Base-by-base conservation (phyloP, 1,140 invertebrate species). In the Scylla paramamosain region DNA sequence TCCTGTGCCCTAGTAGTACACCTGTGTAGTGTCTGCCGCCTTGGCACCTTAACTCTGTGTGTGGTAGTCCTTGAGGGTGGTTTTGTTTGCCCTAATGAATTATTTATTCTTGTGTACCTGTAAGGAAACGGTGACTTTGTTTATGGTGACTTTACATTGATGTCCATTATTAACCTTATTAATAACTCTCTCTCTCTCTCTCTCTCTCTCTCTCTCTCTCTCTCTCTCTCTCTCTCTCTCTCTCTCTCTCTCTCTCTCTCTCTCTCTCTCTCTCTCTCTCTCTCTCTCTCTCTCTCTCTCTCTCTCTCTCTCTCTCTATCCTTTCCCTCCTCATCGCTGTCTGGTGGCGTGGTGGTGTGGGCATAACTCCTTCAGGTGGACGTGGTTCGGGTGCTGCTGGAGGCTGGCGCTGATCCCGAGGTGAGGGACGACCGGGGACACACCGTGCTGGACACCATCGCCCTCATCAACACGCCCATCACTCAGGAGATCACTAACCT, bases 381-480 rank as follows among this genome's bases (percentile, higher is more conserved):
- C 96, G 99, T 99, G 45, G 99, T 99, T 6, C 97, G 98, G 91
- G 97, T 98, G 0, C 97, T 99, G 25, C 97, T 99, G 7, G 98
- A 98, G 83, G 97, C 98, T 92, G 99, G 99, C 7, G 98, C 99
- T 32, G 98, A 99, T 97, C 97, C 99, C 20, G 97, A 98, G 93
- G 98, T 98, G 83, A 97, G 98, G 16, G 98, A 99, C 96, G 97
- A 97, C 25, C 97, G 98, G 93, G 98, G 98, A 95, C 98, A 98
- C 97, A 99, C 99, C 14, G 99, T 99, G 2, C 97, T 99, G 88
- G 98, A 99, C 96, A 97, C 99, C 52, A 97, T 99, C 0, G 98
- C 98, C 91, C 98, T 99, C 96, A 98, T 99, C 97, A 98, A 99
- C 83, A 98, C 98, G 32, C 98, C 99, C 96, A 98, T 99, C n/a